A percentile compares a stretch with the other conserved stretches of the same genome.
Evolutionary conservation across 2,113 vertebrate species (phyloP).

Genomic region (Gymnorhina tibicen): DNA sequence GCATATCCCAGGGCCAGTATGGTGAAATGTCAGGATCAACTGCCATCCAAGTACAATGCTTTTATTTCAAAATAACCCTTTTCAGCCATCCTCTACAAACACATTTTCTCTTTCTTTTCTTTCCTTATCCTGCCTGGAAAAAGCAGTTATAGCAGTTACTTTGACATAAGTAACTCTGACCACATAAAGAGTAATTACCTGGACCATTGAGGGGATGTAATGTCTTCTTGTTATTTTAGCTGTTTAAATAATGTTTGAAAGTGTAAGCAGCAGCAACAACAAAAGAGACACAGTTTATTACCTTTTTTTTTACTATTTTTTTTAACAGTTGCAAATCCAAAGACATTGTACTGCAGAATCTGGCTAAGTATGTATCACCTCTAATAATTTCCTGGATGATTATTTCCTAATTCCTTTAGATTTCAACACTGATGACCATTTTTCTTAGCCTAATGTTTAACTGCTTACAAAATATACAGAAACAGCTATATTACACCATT

Average conservation of each 20-base stretch:
- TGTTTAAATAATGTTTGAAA: not conserved
- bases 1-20: not conserved
- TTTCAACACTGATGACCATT: not conserved
- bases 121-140: not conserved
- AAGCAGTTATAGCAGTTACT: not conserved
- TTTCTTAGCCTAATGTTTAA: not conserved
- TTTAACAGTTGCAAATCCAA: not conserved
- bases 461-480: not conserved
- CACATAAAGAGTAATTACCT: not conserved
- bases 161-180: not conserved
- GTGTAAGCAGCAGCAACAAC: not conserved
- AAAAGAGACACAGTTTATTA: not conserved
- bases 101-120: not conserved
- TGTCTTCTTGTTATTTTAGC: not conserved
- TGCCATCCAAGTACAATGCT: not conserved
- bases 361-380: not conserved
- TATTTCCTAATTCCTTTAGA: conserved; percentile 4
- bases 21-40: not conserved
- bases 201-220: not conserved
- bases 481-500: not conserved
- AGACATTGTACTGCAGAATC: not conserved
- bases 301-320: not conserved
- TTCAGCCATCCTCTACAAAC: not conserved
- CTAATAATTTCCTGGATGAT: not conserved
- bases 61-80: not conserved